A percentile compares a stretch with the other conserved stretches of the same genome.
These are phyloP conservation scores for Cynopterus sphinx DNA, from an alignment of 2,797 vertebrate genomes.

Conservation along the genomic window DNA sequence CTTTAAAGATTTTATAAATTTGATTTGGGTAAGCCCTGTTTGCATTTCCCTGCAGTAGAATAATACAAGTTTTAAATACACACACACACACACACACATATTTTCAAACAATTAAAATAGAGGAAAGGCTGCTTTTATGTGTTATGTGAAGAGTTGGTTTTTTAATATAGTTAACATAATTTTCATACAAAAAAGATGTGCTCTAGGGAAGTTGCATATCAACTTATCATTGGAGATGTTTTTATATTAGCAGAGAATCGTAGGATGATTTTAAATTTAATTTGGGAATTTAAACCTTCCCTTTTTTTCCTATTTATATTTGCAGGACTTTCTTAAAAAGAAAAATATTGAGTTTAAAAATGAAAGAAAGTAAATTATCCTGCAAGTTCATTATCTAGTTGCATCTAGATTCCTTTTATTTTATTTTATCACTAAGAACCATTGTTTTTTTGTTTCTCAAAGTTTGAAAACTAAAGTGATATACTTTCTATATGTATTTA, in stretches of 20 bases:
- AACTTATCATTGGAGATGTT: neutral
- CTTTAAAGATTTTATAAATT: neutral
- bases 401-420: neutral
- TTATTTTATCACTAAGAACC: neutral
- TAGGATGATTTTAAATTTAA: slow-evolving; percentile 2
- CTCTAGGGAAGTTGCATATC: neutral
- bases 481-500: neutral
- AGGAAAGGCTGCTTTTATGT: neutral
- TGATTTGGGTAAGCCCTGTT: neutral
- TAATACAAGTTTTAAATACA: slow-evolving; percentile 1
- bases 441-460: neutral
- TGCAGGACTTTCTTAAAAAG: neutral
- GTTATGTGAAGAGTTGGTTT: neutral
- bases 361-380: neutral
- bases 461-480: neutral
- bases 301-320: neutral
- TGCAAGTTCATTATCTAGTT: neutral
- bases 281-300: slow-evolving; percentile 15
- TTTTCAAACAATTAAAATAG: neutral
- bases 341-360: neutral
- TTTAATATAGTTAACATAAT: neutral
- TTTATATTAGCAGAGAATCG: neutral
- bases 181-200: slow-evolving; percentile 10
- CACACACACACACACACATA: neutral
- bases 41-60: neutral